A percentile compares a stretch with the other conserved stretches of the same genome.
Conservation (phyloP, 2,797 vertebrate species). For the Tangara arthus region DNA sequence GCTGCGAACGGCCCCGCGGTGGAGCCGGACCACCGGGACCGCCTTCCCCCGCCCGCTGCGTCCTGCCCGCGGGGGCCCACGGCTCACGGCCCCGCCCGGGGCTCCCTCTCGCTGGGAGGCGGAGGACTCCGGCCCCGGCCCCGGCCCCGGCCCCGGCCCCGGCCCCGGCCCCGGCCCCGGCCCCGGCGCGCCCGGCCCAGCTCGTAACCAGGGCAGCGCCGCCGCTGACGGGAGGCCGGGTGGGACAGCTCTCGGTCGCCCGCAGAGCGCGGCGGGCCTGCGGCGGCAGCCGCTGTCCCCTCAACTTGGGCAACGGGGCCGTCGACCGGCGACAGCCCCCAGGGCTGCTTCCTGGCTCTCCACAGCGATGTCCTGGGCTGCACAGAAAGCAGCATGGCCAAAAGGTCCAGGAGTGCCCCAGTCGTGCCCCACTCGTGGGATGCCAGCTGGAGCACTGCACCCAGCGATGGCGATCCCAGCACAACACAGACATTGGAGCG, state of each 20-base stretch:
- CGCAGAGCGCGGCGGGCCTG: neutral
- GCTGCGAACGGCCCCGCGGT: neutral
- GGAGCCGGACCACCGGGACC: too few relatives aligned
- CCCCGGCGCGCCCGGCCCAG: too few relatives aligned
- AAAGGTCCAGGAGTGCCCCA: neutral
- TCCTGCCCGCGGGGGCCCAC: neutral
- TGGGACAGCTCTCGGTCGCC: neutral
- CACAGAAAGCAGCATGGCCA: neutral
- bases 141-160: too few relatives aligned
- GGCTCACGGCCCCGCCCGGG: too few relatives aligned
- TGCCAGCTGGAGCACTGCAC: neutral
- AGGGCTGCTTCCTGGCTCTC: neutral
- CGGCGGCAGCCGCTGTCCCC: too few relatives aligned
- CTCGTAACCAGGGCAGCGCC: neutral
- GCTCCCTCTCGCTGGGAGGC: accelerated
- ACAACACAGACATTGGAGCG: accelerated
- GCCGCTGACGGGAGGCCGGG: neutral
- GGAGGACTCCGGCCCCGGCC: too few relatives aligned
- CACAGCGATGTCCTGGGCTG: neutral
- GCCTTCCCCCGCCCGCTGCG: neutral
- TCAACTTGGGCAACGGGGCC: neutral
- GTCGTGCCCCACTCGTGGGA: neutral
- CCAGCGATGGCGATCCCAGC: neutral
- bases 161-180: too few relatives aligned
- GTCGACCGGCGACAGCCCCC: neutral